phyloP scores from a whole-genome alignment of 2,888 invertebrate genomes.

The Callinectes sapidus region DNA sequence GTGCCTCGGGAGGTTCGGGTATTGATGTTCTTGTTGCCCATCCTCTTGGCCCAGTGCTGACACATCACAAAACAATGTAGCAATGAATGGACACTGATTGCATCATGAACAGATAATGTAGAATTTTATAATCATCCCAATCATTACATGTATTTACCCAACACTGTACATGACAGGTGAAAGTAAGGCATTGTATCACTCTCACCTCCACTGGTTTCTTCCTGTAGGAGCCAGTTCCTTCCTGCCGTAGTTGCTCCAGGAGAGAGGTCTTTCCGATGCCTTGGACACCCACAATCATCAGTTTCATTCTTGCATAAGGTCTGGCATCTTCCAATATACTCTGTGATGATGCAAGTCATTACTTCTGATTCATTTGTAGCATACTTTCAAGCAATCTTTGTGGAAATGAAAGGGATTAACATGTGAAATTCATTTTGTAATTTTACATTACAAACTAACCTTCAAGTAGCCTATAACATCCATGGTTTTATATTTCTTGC shows the following conservation, averaged over 20 bases:
- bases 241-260: conserved; percentile 89
- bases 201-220: conserved; percentile 83
- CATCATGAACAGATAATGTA: neutral
- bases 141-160: neutral
- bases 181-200: neutral
- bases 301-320: conserved; percentile 94
- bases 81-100: neutral
- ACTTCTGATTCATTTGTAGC: neutral
- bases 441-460: conserved; percentile 71
- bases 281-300: conserved; percentile 96
- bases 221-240: conserved; percentile 84
- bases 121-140: neutral
- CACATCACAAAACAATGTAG: conserved; percentile 73
- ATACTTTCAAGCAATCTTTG: neutral
- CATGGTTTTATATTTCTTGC: conserved; percentile 95
- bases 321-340: conserved; percentile 89
- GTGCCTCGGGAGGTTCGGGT: conserved; percentile 85
- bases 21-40: conserved; percentile 91
- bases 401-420: neutral
- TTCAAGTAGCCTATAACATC: conserved; percentile 94
- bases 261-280: conserved; percentile 91
- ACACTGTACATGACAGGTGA: neutral
- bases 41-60: conserved; percentile 95
- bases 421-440: neutral
- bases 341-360: conserved; percentile 76